Evolutionary conservation across 2,113 vertebrate species (phyloP).

Genomic region (Pipra filicauda): DNA sequence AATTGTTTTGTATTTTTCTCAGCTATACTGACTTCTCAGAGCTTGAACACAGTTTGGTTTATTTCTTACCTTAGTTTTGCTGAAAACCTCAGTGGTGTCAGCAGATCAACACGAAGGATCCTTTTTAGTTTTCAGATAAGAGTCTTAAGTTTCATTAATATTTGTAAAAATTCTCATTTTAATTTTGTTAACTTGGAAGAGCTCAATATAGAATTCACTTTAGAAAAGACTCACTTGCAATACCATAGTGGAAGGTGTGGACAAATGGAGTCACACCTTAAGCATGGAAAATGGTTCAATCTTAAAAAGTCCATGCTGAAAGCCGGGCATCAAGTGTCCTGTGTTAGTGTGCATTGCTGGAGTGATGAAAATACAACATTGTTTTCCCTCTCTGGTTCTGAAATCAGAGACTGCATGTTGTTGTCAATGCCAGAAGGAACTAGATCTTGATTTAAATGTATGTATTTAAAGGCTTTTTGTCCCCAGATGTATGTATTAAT

Average conservation of each 20-base stretch:
- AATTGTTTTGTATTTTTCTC: background rate
- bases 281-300: background rate
- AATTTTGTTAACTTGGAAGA: background rate
- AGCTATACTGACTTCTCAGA: background rate
- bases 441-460: background rate
- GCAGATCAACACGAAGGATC: accelerated
- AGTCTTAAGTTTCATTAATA: background rate
- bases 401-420: background rate
- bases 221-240: background rate
- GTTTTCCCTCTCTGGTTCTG: background rate
- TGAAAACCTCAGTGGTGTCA: background rate
- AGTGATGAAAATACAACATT: background rate
- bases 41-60: background rate
- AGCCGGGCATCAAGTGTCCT: accelerated
- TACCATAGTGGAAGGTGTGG: background rate
- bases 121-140: background rate
- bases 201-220: background rate
- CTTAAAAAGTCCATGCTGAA: background rate
- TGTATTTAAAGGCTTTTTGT: background rate
- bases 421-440: background rate
- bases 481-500: background rate
- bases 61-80: background rate
- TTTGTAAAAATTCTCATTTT: background rate
- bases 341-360: background rate
- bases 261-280: background rate